These are phyloP conservation scores for Rhyacichthys aspro DNA, from an alignment of 2,797 vertebrate genomes.

Conservation along the genomic window DNA sequence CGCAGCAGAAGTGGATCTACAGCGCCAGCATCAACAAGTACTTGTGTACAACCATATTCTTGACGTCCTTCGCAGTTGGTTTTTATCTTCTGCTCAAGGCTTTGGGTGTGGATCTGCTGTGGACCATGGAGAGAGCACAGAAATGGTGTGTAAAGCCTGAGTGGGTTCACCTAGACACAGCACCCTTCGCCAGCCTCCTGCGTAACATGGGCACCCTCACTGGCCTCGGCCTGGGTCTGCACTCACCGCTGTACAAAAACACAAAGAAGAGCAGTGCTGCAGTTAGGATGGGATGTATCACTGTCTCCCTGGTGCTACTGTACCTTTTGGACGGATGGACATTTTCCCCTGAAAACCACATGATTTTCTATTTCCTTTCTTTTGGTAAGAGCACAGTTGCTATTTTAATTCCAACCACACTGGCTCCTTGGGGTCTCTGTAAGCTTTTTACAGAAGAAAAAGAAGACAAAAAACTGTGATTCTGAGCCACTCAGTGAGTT, in stretches of 20 bases:
- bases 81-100: slow-evolving; percentile 86
- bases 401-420: slow-evolving; percentile 82
- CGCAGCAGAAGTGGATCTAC: slow-evolving; percentile 83
- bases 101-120: slow-evolving; percentile 88
- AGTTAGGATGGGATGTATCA: slow-evolving; percentile 65
- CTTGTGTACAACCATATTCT: slow-evolving; percentile 77
- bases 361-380: slow-evolving; percentile 78
- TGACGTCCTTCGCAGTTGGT: slow-evolving; percentile 86
- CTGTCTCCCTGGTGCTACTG: slow-evolving; percentile 71
- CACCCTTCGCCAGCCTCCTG: slow-evolving; percentile 90
- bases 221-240: slow-evolving; percentile 89
- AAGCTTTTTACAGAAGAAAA: slow-evolving; percentile 25
- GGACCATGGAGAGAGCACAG: slow-evolving; percentile 89
- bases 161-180: slow-evolving; percentile 91
- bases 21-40: slow-evolving; percentile 81
- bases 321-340: slow-evolving; percentile 77
- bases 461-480: slow-evolving; percentile 52
- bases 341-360: slow-evolving; percentile 66
- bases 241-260: slow-evolving; percentile 76
- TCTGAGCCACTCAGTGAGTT: not conserved
- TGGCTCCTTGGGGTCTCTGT: slow-evolving; percentile 74
- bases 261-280: slow-evolving; percentile 52
- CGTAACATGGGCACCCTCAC: slow-evolving; percentile 90
- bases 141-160: slow-evolving; percentile 84
- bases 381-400: slow-evolving; percentile 77